Percentiles rank a stretch among this genome's conserved stretches.
These are phyloP conservation scores for Brotula barbata DNA, from an alignment of 2,797 vertebrate genomes.

Conservation along the genomic window DNA sequence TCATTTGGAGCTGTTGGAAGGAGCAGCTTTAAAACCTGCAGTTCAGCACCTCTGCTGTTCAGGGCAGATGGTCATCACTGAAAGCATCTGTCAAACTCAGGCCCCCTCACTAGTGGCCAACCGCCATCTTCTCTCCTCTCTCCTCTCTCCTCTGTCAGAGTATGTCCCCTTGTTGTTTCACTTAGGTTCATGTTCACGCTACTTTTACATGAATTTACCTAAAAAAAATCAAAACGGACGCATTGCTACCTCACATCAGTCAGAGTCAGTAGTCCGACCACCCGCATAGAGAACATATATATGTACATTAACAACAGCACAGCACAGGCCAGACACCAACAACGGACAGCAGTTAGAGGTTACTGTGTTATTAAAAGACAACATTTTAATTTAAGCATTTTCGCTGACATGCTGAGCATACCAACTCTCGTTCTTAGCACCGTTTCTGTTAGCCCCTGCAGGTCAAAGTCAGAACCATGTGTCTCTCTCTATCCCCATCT, in stretches of 20 bases:
- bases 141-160: constrained; percentile 33
- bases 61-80: constrained; percentile 81
- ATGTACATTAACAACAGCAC: background rate
- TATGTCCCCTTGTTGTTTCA: background rate
- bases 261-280: constrained; percentile 32
- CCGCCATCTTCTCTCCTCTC: constrained; percentile 50
- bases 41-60: constrained; percentile 85
- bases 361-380: background rate
- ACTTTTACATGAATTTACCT: constrained; percentile 33
- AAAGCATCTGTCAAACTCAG: constrained; percentile 83
- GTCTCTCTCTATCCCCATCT: constrained; percentile 20
- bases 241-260: constrained; percentile 42
- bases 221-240: constrained; percentile 5
- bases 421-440: constrained; percentile 5
- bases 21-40: constrained; percentile 75
- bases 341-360: background rate
- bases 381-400: background rate
- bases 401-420: constrained; percentile 8
- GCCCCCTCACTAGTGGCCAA: constrained; percentile 70
- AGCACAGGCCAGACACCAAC: background rate
- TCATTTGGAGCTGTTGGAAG: constrained; percentile 80
- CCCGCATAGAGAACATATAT: constrained; percentile 16
- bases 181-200: constrained; percentile 37
- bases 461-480: constrained; percentile 26
- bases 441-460: constrained; percentile 28